A percentile compares a stretch with the other conserved stretches of the same genome.
Evolutionary conservation across 2,797 vertebrate genomes (phyloP).

Genomic region (Anas capensis): DNA sequence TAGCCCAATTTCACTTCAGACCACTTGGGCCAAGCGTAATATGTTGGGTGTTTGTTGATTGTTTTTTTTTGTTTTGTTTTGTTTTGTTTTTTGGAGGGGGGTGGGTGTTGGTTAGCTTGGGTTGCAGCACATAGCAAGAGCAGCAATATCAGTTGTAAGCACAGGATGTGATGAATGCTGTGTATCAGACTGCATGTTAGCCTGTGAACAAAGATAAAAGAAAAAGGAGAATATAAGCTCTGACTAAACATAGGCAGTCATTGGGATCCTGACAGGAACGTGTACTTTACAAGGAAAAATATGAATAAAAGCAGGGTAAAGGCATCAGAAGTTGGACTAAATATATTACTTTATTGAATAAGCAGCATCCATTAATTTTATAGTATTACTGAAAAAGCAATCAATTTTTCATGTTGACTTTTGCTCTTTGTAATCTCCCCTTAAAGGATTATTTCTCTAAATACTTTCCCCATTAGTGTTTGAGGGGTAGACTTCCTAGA

Average conservation of each 20-base stretch:
- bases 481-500: background rate
- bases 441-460: background rate
- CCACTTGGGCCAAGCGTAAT: background rate
- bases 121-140: background rate
- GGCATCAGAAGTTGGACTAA: background rate
- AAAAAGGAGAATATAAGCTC: background rate
- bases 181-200: background rate
- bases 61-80: no score
- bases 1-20: background rate
- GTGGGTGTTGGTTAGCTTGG: background rate
- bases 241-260: background rate
- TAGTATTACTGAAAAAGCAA: background rate
- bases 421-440: background rate
- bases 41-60: background rate
- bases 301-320: background rate
- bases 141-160: background rate
- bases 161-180: accelerated
- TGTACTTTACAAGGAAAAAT: background rate
- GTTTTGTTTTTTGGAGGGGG: background rate
- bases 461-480: background rate
- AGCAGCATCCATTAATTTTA: background rate
- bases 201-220: background rate
- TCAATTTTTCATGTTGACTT: background rate
- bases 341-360: background rate
- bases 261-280: background rate